Evolutionary conservation across 2,888 invertebrate species (phyloP).

Genomic region (Pyrocoelia pectoralis): DNA sequence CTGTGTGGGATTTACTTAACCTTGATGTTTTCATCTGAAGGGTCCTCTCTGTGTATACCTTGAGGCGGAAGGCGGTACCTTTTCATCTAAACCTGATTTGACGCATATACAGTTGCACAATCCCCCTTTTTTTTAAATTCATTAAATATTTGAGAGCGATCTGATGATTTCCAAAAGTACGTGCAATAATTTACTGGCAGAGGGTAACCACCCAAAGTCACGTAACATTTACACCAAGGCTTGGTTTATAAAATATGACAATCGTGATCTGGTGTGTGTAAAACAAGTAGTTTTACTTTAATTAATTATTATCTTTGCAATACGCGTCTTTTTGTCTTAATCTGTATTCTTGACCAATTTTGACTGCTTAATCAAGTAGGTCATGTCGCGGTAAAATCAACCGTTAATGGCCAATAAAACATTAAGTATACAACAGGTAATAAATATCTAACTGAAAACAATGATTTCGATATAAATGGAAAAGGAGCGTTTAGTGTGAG

Average conservation of each 20-base stretch:
- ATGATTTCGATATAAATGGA: not conserved
- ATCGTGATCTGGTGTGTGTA: not conserved
- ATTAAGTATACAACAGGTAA: conserved; percentile 21
- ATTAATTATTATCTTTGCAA: not conserved
- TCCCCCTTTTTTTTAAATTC: conserved; percentile 7
- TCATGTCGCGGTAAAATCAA: conserved; percentile 30
- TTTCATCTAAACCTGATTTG: conserved; percentile 12
- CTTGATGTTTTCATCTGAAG: conserved; percentile 6
- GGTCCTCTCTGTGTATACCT: conserved; percentile 9
- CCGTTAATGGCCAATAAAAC: conserved; percentile 22
- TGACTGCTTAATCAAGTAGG: conserved; percentile 19
- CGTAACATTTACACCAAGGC: not conserved
- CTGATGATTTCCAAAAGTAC: no score
- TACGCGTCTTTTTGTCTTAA: not conserved
- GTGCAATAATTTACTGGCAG: no score
- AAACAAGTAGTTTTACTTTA: not conserved
- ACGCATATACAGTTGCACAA: conserved; percentile 1
- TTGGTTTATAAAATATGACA: conserved; percentile 3
- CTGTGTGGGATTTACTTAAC: not conserved
- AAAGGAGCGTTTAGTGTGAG: not conserved
- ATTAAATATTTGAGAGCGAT: no score
- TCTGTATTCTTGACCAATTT: not conserved
- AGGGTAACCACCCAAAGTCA: not conserved
- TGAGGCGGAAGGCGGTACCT: not conserved
- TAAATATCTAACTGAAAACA: conserved; percentile 12